Percentiles rank a stretch among this genome's conserved stretches.
Conservation (phyloP, 2,113 vertebrate genomes). For the Heteronetta atricapilla region DNA sequence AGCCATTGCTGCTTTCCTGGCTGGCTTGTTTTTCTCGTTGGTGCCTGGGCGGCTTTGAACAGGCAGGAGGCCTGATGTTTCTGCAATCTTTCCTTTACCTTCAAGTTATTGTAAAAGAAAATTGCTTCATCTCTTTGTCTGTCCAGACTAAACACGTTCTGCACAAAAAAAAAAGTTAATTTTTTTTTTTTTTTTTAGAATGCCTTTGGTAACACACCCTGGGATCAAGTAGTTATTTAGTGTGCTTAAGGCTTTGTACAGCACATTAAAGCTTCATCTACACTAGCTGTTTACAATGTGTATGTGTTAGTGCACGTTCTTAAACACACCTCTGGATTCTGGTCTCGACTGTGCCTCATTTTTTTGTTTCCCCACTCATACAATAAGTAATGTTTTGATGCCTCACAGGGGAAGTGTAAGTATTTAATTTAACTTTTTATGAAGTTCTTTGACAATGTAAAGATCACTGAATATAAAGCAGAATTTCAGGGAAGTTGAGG, state of each 20-base stretch:
- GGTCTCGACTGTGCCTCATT: not conserved
- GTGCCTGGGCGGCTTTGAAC: not conserved
- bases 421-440: constrained; percentile 55
- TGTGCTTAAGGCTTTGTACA: not conserved
- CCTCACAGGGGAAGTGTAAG: constrained; percentile 35
- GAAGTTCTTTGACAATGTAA: not conserved
- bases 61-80: not conserved
- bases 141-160: not conserved
- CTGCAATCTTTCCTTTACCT: not conserved
- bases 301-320: not conserved
- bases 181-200: not conserved
- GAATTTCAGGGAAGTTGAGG: constrained; percentile 15
- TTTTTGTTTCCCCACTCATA: not conserved
- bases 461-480: not conserved
- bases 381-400: not conserved
- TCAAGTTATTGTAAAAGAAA: not conserved
- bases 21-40: not conserved
- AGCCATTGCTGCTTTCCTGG: not conserved
- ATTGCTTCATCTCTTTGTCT: constrained; percentile 3
- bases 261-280: not conserved
- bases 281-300: not conserved
- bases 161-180: not conserved
- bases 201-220: not conserved
- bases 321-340: not conserved
- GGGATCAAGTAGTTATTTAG: not conserved